Percentiles rank a stretch among this genome's conserved stretches.
phyloP scores from a whole-genome alignment of 1,140 invertebrate species.

The Macrobrachium rosenbergii region DNA sequence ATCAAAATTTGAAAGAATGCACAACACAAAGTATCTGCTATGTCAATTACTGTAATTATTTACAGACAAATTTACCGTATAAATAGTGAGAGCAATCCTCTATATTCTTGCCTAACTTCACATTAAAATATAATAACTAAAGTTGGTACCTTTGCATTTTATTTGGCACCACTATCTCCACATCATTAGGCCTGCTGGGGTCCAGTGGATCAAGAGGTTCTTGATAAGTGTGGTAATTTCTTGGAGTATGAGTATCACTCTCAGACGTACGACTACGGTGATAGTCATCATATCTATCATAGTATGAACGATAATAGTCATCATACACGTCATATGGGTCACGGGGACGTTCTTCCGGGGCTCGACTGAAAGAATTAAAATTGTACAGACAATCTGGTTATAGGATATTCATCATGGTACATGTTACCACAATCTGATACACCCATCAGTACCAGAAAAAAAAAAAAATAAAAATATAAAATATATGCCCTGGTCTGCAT shows the following conservation, averaged over 20 bases:
- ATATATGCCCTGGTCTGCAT: too few relatives aligned
- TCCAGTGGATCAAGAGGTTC: constrained; percentile 57
- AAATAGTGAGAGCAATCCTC: neutral
- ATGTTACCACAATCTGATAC: too few relatives aligned
- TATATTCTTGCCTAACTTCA: neutral
- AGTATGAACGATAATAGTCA: constrained; percentile 63
- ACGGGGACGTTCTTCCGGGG: neutral
- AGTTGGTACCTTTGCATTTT: constrained; percentile 82
- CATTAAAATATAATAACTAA: neutral
- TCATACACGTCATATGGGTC: constrained; percentile 43
- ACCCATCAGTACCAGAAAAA: too few relatives aligned
- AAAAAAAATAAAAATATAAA: too few relatives aligned
- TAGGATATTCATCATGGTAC: neutral
- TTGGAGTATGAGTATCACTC: neutral
- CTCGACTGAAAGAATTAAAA: constrained; percentile 13
- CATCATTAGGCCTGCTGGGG: constrained; percentile 77
- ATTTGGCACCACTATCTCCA: constrained; percentile 88
- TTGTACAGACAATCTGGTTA: neutral
- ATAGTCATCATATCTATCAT: constrained; percentile 51
- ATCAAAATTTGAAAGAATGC: constrained; percentile 54
- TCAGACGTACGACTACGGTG: constrained; percentile 2
- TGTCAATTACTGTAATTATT: too few relatives aligned
- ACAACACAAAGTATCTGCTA: neutral
- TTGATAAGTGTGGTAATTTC: constrained; percentile 2
- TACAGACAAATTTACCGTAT: neutral